These are phyloP conservation scores for Sebastes goodei DNA, from an alignment of 2,797 vertebrate genomes.

Conservation along the genomic window DNA sequence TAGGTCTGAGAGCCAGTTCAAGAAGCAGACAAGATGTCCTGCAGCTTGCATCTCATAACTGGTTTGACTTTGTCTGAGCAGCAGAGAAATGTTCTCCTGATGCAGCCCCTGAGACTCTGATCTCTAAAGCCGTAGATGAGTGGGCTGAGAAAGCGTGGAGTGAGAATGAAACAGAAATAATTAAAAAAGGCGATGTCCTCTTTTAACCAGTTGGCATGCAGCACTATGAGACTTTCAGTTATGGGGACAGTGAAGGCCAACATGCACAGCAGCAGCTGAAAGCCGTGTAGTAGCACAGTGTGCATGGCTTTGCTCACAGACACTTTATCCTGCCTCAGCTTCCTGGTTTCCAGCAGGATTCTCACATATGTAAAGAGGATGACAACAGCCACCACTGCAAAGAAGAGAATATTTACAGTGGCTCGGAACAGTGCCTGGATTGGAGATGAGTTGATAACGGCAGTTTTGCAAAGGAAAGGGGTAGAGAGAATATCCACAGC, in stretches of 20 bases:
- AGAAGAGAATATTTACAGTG: constrained; percentile 64
- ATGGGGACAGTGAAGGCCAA: constrained; percentile 5
- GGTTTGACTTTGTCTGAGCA: constrained; percentile 23
- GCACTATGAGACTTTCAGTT: no score
- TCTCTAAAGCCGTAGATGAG: constrained; percentile 83
- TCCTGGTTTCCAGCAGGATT: constrained; percentile 80
- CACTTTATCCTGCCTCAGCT: constrained; percentile 69
- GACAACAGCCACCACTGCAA: constrained; percentile 69
- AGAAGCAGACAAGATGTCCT: not conserved
- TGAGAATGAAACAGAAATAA: constrained; percentile 77
- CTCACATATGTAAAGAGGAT: constrained; percentile 83
- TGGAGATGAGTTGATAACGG: constrained; percentile 50
- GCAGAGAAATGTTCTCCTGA: constrained; percentile 55
- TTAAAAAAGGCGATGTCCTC: no score
- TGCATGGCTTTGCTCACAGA: constrained; percentile 79
- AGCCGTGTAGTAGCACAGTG: constrained; percentile 82
- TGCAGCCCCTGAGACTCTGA: constrained; percentile 63
- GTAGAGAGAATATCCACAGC: constrained; percentile 46
- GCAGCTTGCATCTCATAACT: not conserved
- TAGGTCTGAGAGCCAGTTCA: not conserved
- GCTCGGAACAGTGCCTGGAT: constrained; percentile 68
- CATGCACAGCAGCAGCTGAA: constrained; percentile 82
- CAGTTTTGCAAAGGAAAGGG: constrained; percentile 48
- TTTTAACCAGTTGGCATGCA: no score
- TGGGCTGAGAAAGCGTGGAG: constrained; percentile 81